Evolutionary conservation across 64 coral and sea anemone genomes (phyloP), one percentile per base, ranked within the genome.

Genomic region (Astreopora myriophthalma): DNA sequence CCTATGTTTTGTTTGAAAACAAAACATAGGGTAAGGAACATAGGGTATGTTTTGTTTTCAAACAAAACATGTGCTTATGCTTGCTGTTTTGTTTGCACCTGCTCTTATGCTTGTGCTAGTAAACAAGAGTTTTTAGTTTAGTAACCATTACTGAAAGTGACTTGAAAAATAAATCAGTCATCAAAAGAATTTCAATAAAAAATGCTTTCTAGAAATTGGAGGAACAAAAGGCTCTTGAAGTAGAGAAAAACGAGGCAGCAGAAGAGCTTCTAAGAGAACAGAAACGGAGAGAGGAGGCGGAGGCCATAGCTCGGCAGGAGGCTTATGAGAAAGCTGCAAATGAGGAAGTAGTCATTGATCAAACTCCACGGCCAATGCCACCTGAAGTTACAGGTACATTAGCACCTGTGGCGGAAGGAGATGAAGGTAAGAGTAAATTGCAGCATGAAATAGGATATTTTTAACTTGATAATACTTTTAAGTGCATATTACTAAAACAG

Each of bases 221-320:
- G 36, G 93, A 98, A 69, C 10, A 60, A 20, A 80, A 69, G 2
- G 24, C 42, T 39, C 87, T 98, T 79, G 75, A 90, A 57, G 66
- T 79, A 17, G 96, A 98, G 76, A 95, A 69, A 71, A 17, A 91
- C 36, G 68, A 40, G 13, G 97, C 94, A 9, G 91, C 79, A 27
- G 74, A 95, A 14, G 97, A 99, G 58, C 42, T 25, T 27, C 11
- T 61, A 16, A 92, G 87, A 70, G 82, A 89, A 78, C 83, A 72
- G 17, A 92, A 86, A 73, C 87, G 95, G 94, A 93, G 64, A 73
- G 90, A 95, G 46, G 97, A 99, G 64, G 97, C 94, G 29, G 94
- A 99, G 44, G 23, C 69, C 3, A 95, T 99, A 76, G 91, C 94
- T 10, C 86, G 77, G 46, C 90, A 99, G 80, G 97, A 99, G 55